Base-by-base conservation (phyloP, 2,888 invertebrate species). In the Pollenia amentaria region DNA sequence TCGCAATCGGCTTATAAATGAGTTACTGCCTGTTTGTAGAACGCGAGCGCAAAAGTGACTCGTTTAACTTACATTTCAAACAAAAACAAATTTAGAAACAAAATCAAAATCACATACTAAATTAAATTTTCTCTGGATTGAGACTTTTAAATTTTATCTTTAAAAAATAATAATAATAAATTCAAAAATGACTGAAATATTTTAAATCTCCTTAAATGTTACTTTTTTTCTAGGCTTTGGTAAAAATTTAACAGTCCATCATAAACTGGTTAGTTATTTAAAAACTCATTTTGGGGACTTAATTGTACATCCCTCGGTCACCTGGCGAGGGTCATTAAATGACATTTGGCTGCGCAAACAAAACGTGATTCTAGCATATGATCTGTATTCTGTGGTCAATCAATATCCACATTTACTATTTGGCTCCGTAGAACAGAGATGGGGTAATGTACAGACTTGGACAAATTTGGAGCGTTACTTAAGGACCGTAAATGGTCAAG, bases 391-490 rank as follows among this genome's bases (percentile, higher is more conserved):
- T 16, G 90, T 94, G 1, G 93, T 94, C 21, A 89, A 90, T 42
- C 91, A 92, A 76, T 92, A 90, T 87, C 91, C 93, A 0, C 89
- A 91, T 48, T 64, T 91, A 11, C 89, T 96, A 2, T 96, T 95
- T 94, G 93, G 94, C 57, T 94, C 95, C 9, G 94, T 96, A 2
- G 94, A 93, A 53, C 96, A 96, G 87, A 94, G 94, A 87, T 96
- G 96, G 96, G 96, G 95, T 1, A 94, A 96, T 90, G 95, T 95
- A 8, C 94, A 95, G 87, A 94, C 93, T 18, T 92, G 95, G 86
- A 88, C 92, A 0, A 94, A 93, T 48, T 92, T 96, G 64, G 95
- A 95, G 89, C 90, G 89, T 0, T 95, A 95, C 90, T 92, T 96
- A 72, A 90, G 92, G 14, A 90, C 89, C 11, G 88, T 91, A 18